Conservation (phyloP, 1,140 invertebrate genomes). For the Subanguina moxae region DNA sequence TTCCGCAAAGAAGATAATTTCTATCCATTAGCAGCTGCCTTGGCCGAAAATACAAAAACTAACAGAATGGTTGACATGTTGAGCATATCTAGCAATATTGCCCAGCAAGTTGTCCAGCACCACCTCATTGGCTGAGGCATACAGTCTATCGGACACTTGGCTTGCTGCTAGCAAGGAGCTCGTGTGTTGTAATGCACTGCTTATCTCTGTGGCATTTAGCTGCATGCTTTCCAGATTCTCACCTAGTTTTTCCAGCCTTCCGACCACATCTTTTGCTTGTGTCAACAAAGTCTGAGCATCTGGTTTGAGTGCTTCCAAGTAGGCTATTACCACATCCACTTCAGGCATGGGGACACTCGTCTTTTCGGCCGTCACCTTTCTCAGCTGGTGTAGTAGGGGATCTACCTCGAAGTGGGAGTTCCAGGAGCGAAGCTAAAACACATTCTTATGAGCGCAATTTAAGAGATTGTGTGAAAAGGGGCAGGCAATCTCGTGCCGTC, state of each 20-base stretch:
- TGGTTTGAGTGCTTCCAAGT: neutral
- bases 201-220: neutral
- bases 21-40: too few relatives aligned
- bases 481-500: too few relatives aligned
- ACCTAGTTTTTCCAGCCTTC: neutral
- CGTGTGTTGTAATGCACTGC: neutral
- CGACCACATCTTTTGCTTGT: neutral
- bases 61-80: constrained; percentile 30
- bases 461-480: too few relatives aligned
- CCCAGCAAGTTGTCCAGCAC: neutral
- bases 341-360: neutral
- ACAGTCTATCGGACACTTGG: neutral
- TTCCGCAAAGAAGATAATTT: neutral
- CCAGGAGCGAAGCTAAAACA: constrained; percentile 3
- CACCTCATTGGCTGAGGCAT: neutral
- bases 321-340: neutral
- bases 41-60: neutral
- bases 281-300: neutral
- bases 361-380: constrained; percentile 4
- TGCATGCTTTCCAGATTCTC: neutral
- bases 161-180: neutral
- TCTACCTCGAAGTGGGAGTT: constrained; percentile 7
- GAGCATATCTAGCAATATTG: neutral
- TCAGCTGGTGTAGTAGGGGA: constrained; percentile 2
- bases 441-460: too few relatives aligned